Evolutionary conservation across 2,113 vertebrate genomes (phyloP), one percentile per base, ranked within the genome.

Genomic region (Myanophis thanlyinensis): DNA sequence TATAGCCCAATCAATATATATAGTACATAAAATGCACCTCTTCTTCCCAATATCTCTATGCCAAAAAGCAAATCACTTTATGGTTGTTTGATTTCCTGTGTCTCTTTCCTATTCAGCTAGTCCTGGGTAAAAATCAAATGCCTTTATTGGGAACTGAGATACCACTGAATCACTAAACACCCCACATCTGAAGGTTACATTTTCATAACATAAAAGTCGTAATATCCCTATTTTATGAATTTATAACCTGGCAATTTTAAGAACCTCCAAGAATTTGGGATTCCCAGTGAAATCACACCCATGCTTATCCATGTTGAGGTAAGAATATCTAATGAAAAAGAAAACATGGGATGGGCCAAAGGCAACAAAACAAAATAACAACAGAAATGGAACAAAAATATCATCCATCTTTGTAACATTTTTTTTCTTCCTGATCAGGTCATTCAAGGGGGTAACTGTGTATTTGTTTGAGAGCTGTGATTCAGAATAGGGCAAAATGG

Each of bases 11-110:
- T 91, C 35, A 0, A 1, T 30, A 49, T 88, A 88, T 59, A 92
- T 25, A 48, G 59, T 13, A 87, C 94, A 93, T 85, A 92, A 91
- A 93, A 94, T 10, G 35, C 51, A 44, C 25, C 30, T 73, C 86
- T 90, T 49, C 93, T 87, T 1, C 27, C 88, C 12, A 86, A 53
- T 53, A 89, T 92, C 40, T 5, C 25, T 44, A 56, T 56, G 73
- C 53, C 51, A 46, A 49, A 67, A 11, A 67, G 2, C 56, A 48
- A 85, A 11, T 30, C 51, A 46, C 15, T 44, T 92, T 30, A 88
- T 53, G 46, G 20, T 92, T 4, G 1, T 3, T 20, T 20, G 5
- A 18, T 46, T 80, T 92, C 30, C 40, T 27, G 9, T 22, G 20
- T n/a, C 30, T 53, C 10, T 80, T 44, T 47, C 49, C 35, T 67